phyloP scores from a whole-genome alignment of 2,888 invertebrate genomes.

The Malthinus flaveolus region DNA sequence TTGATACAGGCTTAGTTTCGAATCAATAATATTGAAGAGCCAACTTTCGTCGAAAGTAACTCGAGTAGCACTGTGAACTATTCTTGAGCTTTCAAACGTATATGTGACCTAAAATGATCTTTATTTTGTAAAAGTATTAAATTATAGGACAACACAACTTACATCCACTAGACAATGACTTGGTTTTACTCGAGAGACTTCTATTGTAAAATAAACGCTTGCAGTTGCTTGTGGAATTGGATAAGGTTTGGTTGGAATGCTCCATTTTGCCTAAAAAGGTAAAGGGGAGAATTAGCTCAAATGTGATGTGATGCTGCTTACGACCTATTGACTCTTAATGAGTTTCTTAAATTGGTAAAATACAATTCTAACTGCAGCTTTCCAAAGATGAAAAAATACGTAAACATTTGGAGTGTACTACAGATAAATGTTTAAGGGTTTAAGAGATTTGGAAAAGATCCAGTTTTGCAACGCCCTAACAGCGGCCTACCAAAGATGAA shows the following conservation, averaged over 20 bases:
- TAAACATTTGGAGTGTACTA: too few species aligned
- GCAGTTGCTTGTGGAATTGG: constrained; percentile 56
- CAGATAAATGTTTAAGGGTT: too few species aligned
- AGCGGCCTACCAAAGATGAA: too few species aligned
- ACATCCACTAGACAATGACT: constrained; percentile 40
- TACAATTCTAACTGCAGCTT: too few species aligned
- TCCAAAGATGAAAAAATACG: too few species aligned
- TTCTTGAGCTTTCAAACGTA: constrained; percentile 49
- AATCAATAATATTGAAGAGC: constrained; percentile 50
- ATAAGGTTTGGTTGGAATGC: constrained; percentile 52
- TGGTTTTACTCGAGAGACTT: constrained; percentile 45
- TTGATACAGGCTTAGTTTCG: constrained; percentile 49
- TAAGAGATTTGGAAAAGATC: too few species aligned
- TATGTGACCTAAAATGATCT: constrained; percentile 47
- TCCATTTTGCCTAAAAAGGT: constrained; percentile 50
- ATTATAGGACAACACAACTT: constrained; percentile 19
- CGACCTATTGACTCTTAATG: too few species aligned
- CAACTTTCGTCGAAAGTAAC: constrained; percentile 49
- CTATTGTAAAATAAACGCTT: constrained; percentile 53
- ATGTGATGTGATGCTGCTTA: too few species aligned
- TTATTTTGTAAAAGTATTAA: background rate
- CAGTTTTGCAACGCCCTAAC: too few species aligned
- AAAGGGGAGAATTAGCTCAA: background rate
- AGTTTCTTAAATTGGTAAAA: too few species aligned
- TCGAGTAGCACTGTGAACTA: constrained; percentile 43